phyloP scores from a whole-genome alignment of 2,113 vertebrate genomes.

The Puffinus mauretanicus region DNA sequence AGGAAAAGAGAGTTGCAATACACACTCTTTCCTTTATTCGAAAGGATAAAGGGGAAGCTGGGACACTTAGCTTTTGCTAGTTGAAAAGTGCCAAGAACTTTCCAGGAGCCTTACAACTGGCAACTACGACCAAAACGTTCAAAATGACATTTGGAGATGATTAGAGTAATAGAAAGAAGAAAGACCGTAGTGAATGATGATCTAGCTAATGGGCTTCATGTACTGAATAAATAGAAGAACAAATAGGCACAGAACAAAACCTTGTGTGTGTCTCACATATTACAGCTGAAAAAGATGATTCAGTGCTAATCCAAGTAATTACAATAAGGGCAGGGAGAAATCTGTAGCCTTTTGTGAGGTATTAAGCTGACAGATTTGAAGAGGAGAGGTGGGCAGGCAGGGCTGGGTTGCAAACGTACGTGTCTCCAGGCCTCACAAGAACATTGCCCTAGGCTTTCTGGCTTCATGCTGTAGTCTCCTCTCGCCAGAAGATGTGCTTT shows the following conservation, averaged over 20 bases:
- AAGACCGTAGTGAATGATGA: constrained; percentile 8
- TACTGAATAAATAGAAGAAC: constrained; percentile 33
- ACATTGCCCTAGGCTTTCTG: neutral
- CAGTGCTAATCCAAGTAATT: constrained; percentile 25
- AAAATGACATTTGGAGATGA: constrained; percentile 21
- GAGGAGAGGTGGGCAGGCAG: neutral
- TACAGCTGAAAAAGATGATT: constrained; percentile 28
- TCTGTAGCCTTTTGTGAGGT: neutral
- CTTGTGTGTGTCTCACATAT: neutral
- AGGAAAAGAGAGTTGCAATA: neutral
- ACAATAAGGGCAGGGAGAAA: neutral
- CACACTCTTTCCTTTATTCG: neutral
- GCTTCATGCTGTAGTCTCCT: neutral
- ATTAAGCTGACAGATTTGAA: neutral
- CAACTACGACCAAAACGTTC: neutral
- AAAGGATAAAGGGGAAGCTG: neutral
- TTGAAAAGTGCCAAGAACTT: neutral
- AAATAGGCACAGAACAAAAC: constrained; percentile 31
- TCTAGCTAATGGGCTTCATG: neutral
- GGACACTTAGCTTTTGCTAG: neutral
- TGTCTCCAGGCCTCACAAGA: neutral
- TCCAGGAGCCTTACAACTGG: neutral
- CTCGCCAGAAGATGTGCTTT: neutral
- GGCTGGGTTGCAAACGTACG: neutral
- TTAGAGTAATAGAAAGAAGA: constrained; percentile 1